Evolutionary conservation across 2,888 invertebrate genomes (phyloP).

Genomic region (Pyrrhosoma nymphula): DNA sequence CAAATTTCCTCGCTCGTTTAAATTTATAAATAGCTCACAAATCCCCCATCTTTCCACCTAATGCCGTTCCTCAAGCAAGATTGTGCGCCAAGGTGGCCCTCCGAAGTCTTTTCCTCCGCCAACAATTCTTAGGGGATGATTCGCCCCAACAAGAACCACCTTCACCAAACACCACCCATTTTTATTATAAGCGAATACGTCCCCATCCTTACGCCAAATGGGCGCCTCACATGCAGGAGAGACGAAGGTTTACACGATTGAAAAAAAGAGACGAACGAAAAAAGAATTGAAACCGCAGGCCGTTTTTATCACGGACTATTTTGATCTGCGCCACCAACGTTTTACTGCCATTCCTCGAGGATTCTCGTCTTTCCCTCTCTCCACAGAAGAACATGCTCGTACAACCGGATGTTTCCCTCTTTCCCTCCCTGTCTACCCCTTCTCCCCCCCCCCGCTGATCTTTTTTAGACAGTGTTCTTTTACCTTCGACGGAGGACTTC

Average conservation of each 20-base stretch:
- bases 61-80: not conserved
- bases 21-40: not conserved
- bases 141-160: not conserved
- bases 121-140: not conserved
- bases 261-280: not conserved
- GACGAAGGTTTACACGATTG: not conserved
- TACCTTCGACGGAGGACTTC: not conserved
- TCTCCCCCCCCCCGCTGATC: not conserved
- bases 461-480: conserved; percentile 1
- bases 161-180: not conserved
- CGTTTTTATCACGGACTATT: conserved; percentile 32
- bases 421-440: not conserved
- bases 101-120: not conserved
- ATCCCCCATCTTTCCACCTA: not conserved
- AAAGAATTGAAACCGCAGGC: not conserved
- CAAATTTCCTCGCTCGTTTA: not conserved
- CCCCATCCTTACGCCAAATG: not conserved
- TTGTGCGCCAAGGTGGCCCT: not conserved
- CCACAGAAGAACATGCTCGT: not conserved
- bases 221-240: not conserved
- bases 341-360: conserved; percentile 6
- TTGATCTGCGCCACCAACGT: conserved; percentile 38
- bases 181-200: not conserved
- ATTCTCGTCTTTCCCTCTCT: not conserved
- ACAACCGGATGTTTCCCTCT: not conserved